A percentile compares a stretch with the other conserved stretches of the same genome.
These are phyloP conservation scores for Eretmocerus hayati DNA, from an alignment of 2,888 invertebrate species.

Conservation along the genomic window DNA sequence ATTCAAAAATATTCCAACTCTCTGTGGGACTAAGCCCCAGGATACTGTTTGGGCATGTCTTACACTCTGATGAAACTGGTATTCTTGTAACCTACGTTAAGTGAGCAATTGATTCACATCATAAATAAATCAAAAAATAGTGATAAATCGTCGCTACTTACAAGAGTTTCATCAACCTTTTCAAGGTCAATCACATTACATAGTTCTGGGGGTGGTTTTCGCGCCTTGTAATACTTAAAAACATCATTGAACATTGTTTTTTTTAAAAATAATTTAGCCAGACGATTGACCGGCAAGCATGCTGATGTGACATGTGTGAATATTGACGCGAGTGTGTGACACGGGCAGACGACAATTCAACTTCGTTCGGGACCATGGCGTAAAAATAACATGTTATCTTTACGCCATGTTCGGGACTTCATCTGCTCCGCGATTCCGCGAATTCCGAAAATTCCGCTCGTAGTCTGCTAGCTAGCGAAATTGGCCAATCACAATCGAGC, in stretches of 20 bases:
- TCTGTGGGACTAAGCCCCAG: conserved; percentile 47
- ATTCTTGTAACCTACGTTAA: conserved; percentile 43
- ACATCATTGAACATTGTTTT: conserved; percentile 60
- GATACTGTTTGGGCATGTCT: conserved; percentile 10
- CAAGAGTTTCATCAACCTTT: conserved; percentile 26
- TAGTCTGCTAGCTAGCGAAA: too few species aligned
- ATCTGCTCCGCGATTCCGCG: too few species aligned
- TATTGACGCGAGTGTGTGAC: too few species aligned
- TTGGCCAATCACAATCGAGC: too few species aligned
- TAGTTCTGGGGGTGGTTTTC: conserved; percentile 58
- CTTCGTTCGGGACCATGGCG: too few species aligned
- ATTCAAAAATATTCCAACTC: conserved; percentile 60
- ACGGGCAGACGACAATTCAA: too few species aligned
- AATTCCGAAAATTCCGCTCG: too few species aligned
- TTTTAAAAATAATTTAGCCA: too few species aligned
- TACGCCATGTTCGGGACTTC: too few species aligned
- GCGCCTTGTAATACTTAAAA: conserved; percentile 77
- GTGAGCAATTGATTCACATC: conserved; percentile 21
- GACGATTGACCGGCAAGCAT: too few species aligned
- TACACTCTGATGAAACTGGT: background rate
- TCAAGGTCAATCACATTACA: conserved; percentile 58
- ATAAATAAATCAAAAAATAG: background rate
- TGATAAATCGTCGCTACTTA: conserved; percentile 22
- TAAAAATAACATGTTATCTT: too few species aligned
- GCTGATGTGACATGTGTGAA: too few species aligned